phyloP scores from a whole-genome alignment of 2,888 invertebrate genomes.

The Proisotoma minuta region DNA sequence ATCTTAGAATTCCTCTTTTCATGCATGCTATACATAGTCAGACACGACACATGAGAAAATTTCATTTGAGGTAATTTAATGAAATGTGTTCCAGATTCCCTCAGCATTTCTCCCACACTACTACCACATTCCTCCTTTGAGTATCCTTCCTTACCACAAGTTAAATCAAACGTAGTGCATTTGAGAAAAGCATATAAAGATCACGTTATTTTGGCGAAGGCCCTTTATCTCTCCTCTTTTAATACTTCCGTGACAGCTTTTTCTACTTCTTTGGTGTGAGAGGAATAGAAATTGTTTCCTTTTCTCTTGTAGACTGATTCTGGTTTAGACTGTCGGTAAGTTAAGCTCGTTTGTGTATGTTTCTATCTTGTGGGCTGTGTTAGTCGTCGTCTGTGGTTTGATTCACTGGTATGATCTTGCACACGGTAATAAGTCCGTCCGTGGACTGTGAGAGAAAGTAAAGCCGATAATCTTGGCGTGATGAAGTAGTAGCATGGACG shows the following conservation, averaged over 20 bases:
- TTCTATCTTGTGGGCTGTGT: not conserved
- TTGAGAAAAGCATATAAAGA: not conserved
- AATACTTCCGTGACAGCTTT: conserved; percentile 5
- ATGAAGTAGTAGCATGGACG: not conserved
- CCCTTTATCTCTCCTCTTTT: not conserved
- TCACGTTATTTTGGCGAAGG: not conserved
- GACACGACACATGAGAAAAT: not conserved
- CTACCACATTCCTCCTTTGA: no score
- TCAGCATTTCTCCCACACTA: no score
- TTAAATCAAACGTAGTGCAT: no score
- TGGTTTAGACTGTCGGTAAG: not conserved
- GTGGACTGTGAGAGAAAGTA: no score
- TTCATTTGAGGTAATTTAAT: not conserved
- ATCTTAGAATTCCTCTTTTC: no score
- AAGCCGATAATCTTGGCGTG: not conserved
- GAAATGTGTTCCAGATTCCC: not conserved
- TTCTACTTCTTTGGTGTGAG: conserved; percentile 1
- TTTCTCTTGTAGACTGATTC: not conserved
- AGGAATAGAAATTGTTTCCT: not conserved
- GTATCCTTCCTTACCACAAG: no score
- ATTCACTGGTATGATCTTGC: not conserved
- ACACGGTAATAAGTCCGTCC: not conserved
- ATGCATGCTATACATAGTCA: no score
- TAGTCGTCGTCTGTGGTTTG: not conserved
- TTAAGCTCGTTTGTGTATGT: not conserved